Conservation (phyloP, 2,888 invertebrate genomes). For the Pasiphila rectangulata region DNA sequence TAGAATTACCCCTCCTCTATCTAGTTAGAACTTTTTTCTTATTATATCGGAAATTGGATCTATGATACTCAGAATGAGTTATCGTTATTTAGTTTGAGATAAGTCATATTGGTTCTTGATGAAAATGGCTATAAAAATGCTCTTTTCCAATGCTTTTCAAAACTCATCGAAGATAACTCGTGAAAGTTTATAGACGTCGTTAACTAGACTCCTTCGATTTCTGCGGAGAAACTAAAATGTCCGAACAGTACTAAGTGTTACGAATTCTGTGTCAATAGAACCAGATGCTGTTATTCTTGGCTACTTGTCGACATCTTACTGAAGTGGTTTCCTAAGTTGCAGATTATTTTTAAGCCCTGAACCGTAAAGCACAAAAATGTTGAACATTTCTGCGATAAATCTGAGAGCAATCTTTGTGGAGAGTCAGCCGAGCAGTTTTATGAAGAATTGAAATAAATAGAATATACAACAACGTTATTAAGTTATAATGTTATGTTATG, state of each 20-base stretch:
- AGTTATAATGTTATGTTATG: too few species aligned
- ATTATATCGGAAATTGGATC: too few species aligned
- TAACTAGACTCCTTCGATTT: slow-evolving; percentile 4
- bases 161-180: slow-evolving; percentile 15
- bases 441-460: too few species aligned
- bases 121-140: neutral
- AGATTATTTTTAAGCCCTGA: slow-evolving; percentile 15
- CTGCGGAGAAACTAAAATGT: slow-evolving; percentile 10
- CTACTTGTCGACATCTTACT: slow-evolving; percentile 21
- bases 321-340: slow-evolving; percentile 22
- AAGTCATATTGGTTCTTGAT: neutral
- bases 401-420: too few species aligned
- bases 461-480: too few species aligned
- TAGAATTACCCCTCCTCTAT: too few species aligned
- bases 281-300: slow-evolving; percentile 26
- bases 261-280: slow-evolving; percentile 13
- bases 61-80: too few species aligned
- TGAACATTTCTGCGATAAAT: too few species aligned
- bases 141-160: neutral
- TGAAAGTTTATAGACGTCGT: slow-evolving; percentile 19
- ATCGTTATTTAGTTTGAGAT: neutral
- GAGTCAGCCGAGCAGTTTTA: too few species aligned
- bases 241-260: slow-evolving; percentile 1
- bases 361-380: slow-evolving; percentile 8
- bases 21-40: too few species aligned